Conservation (phyloP, 2,113 vertebrate species). For the Nerophis ophidion region DNA sequence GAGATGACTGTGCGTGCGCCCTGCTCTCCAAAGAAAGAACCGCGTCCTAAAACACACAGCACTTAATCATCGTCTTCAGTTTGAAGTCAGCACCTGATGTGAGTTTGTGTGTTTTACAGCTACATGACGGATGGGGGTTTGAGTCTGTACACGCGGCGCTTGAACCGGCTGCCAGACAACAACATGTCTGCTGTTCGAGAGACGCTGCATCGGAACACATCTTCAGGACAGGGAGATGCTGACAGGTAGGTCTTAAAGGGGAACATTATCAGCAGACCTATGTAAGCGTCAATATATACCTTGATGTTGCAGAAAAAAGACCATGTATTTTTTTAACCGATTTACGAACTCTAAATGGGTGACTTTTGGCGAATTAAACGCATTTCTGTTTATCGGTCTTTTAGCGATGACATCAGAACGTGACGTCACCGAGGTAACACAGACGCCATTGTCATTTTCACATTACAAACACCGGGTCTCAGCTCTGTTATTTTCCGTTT, state of each 20-base stretch:
- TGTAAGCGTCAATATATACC: no score
- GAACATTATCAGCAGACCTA: no score
- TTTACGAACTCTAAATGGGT: no score
- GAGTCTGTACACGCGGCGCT: slow-evolving; percentile 86
- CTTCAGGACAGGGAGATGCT: slow-evolving; percentile 86
- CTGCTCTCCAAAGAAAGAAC: slow-evolving; percentile 10
- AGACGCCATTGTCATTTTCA: no score
- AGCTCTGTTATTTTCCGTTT: no score
- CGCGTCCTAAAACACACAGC: neutral
- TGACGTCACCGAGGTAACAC: no score
- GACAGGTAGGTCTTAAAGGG: slow-evolving; percentile 90
- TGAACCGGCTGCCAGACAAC: slow-evolving; percentile 89
- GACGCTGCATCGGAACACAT: slow-evolving; percentile 80
- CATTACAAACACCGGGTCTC: no score
- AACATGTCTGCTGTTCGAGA: slow-evolving; percentile 92
- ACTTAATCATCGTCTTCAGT: slow-evolving; percentile 3
- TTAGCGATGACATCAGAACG: no score
- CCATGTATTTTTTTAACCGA: no score
- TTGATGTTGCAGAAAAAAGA: no score
- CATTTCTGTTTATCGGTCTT: no score
- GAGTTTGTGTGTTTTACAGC: slow-evolving; percentile 60
- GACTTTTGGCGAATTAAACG: no score
- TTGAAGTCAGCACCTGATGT: neutral
- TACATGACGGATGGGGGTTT: slow-evolving; percentile 95
- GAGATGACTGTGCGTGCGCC: slow-evolving; percentile 22